Evolutionary conservation across 2,888 invertebrate species (phyloP).

Genomic region (Dascillus cervinus): DNA sequence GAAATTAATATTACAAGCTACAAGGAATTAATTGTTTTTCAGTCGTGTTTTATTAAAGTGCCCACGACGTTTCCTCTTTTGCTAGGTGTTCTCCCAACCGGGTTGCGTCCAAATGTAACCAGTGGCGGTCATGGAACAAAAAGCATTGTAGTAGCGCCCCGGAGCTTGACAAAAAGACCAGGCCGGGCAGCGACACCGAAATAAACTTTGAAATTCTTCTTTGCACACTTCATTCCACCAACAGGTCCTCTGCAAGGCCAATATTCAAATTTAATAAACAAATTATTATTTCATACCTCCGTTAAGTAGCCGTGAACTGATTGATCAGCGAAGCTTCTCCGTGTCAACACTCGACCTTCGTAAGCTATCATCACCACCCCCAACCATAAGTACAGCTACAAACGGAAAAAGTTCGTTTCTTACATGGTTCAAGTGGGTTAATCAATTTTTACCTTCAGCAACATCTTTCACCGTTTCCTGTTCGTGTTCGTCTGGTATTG

Average conservation of each 20-base stretch:
- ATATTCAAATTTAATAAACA: slow-evolving; percentile 1
- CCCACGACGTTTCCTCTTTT: slow-evolving; percentile 16
- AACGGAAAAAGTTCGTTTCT: too few species aligned
- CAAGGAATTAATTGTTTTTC: too few species aligned
- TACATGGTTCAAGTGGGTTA: too few species aligned
- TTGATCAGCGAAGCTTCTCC: slow-evolving; percentile 72
- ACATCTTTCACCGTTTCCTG: too few species aligned
- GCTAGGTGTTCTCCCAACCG: slow-evolving; percentile 36
- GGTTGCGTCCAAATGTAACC: slow-evolving; percentile 89
- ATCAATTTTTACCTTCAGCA: too few species aligned
- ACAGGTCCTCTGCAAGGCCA: slow-evolving; percentile 65
- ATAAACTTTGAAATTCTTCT: slow-evolving; percentile 80
- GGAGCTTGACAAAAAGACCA: slow-evolving; percentile 86
- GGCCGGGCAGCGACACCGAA: slow-evolving; percentile 80
- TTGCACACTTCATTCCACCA: slow-evolving; percentile 94
- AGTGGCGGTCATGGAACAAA: slow-evolving; percentile 83
- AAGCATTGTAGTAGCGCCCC: slow-evolving; percentile 83
- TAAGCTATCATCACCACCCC: too few species aligned
- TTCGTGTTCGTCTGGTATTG: too few species aligned
- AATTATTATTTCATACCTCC: slow-evolving; percentile 59
- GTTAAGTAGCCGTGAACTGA: slow-evolving; percentile 75
- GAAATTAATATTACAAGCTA: too few species aligned
- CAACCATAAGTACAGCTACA: too few species aligned
- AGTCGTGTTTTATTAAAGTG: slow-evolving; percentile 10
- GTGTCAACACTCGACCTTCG: slow-evolving; percentile 30